A percentile compares a stretch with the other conserved stretches of the same genome.
These are phyloP conservation scores for Cladorhizidae sp. DNA, from an alignment of 37 sponge, comb jelly and placozoan species.

Conservation along the genomic window DNA sequence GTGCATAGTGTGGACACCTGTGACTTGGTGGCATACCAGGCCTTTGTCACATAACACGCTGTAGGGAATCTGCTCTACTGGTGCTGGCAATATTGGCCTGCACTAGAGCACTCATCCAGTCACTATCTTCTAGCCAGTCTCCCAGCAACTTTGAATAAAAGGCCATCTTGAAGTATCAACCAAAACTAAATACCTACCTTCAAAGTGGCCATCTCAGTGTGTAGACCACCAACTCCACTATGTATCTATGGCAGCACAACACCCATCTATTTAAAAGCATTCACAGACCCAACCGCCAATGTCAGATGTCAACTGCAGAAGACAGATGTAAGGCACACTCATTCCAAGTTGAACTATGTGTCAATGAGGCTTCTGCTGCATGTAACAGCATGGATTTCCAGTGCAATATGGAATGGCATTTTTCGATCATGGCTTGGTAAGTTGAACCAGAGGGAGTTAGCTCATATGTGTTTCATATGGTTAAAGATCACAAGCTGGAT, in stretches of 20 bases:
- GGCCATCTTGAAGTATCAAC: too few relatives aligned
- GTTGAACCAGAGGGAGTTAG: too few relatives aligned
- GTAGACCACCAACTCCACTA: constrained; percentile 6
- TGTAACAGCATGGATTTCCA: not conserved
- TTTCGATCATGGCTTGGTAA: not conserved
- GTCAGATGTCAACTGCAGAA: not conserved
- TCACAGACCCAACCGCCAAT: not conserved
- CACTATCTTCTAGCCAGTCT: constrained; percentile 37
- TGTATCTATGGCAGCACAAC: not conserved
- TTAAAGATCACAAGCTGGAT: not conserved
- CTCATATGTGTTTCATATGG: not conserved
- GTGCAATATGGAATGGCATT: not conserved
- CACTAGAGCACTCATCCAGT: too few relatives aligned
- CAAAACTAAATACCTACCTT: constrained; percentile 4
- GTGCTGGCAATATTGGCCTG: constrained; percentile 32
- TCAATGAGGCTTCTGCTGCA: not conserved
- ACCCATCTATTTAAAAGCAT: not conserved
- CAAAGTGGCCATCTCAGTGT: constrained; percentile 24
- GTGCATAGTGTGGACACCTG: constrained; percentile 5
- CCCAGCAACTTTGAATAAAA: not conserved
- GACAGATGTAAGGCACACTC: not conserved
- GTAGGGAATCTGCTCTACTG: constrained; percentile 35
- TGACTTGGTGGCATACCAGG: constrained; percentile 45
- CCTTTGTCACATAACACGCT: constrained; percentile 31
- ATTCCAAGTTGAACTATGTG: not conserved